A percentile compares a stretch with the other conserved stretches of the same genome.
phyloP scores from a whole-genome alignment of 2,113 vertebrate species.

The Neomonachus schauinslandi region DNA sequence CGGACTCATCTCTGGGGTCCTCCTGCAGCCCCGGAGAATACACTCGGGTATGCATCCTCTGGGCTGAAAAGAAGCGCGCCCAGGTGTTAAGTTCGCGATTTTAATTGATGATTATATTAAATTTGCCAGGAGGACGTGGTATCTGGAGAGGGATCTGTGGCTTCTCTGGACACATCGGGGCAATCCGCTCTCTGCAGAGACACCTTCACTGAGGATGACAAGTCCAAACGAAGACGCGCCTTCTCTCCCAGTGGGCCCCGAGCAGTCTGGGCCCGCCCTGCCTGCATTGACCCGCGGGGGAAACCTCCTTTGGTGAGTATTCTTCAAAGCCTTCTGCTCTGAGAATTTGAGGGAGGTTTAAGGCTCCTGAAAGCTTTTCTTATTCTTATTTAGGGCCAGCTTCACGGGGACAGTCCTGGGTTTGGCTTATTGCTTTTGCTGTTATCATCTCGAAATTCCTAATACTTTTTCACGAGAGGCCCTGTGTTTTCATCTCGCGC shows the following conservation, averaged over 20 bases:
- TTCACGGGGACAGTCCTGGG: neutral
- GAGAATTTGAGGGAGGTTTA: neutral
- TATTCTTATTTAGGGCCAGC: neutral
- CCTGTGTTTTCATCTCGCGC: neutral
- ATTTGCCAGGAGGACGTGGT: neutral
- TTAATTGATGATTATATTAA: too few relatives aligned
- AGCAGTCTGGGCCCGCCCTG: too few relatives aligned
- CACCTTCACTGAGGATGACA: too few relatives aligned
- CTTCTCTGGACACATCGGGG: neutral
- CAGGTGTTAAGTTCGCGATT: neutral
- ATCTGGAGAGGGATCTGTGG: neutral
- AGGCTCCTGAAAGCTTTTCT: neutral
- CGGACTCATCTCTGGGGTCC: neutral
- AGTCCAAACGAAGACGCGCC: neutral
- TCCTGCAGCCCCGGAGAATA: neutral
- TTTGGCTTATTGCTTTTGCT: neutral
- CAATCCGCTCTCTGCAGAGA: neutral
- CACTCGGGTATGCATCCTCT: rapidly evolving
- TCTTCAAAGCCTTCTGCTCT: neutral
- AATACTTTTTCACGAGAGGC: neutral
- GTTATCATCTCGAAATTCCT: neutral
- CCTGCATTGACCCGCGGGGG: too few relatives aligned
- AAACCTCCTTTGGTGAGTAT: neutral
- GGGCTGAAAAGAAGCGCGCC: too few relatives aligned
- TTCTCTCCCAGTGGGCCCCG: too few relatives aligned